Conservation (phyloP, 92 coral and sea anemone genomes). For the Pocillopora grandis region DNA sequence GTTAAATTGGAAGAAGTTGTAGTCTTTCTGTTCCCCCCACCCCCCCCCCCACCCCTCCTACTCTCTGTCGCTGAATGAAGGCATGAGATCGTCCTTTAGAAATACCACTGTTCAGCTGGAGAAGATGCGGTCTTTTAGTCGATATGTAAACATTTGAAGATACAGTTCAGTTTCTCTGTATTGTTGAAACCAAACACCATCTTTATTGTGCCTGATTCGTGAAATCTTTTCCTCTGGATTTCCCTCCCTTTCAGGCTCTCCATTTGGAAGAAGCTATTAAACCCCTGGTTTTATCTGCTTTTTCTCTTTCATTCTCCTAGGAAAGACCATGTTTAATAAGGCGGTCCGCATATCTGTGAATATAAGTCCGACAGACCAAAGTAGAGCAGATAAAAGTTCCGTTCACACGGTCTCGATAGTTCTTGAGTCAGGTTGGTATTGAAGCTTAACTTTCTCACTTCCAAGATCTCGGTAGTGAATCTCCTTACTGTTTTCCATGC, state of each 20-base stretch:
- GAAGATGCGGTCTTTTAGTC: no score
- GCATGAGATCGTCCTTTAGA: no score
- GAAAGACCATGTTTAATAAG: conserved; percentile 89
- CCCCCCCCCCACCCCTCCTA: no score
- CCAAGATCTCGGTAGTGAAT: no score
- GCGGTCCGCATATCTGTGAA: conserved; percentile 79
- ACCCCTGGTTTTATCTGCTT: no score
- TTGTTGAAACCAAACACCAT: not conserved
- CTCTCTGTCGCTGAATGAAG: no score
- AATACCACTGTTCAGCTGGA: no score
- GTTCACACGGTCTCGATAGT: conserved; percentile 82
- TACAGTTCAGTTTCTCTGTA: no score
- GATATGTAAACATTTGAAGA: no score
- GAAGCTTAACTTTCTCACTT: not conserved
- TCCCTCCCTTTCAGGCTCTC: not conserved
- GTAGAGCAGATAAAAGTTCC: conserved; percentile 39
- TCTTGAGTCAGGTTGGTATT: conserved; percentile 79
- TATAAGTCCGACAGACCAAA: conserved; percentile 63
- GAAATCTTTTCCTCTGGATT: not conserved
- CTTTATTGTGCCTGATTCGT: not conserved
- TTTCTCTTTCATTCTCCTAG: conserved; percentile 25
- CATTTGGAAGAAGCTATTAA: not conserved
- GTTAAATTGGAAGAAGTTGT: no score
- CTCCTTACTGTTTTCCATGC: no score
- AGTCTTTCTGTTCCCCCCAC: no score